Conservation (phyloP, 2,888 invertebrate genomes). For the Luffia ferchaultella region DNA sequence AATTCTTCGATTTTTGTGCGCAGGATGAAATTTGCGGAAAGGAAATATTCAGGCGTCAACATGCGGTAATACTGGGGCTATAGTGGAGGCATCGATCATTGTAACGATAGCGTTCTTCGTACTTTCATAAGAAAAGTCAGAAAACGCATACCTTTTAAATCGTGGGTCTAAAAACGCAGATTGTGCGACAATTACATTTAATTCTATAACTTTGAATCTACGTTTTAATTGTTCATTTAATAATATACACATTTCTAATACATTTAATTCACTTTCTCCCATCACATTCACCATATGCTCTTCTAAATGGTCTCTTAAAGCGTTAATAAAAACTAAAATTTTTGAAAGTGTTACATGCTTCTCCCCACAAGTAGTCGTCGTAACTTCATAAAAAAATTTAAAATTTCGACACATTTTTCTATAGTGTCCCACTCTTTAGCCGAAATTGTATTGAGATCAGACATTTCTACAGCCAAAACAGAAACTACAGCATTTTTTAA, state of each 20-base stretch:
- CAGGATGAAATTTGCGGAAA: too few relatives aligned
- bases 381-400: constrained; percentile 3
- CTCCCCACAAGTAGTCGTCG: constrained; percentile 1
- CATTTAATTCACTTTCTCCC: not conserved
- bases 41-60: too few relatives aligned
- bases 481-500: constrained; percentile 1
- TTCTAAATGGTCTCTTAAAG: not conserved
- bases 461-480: constrained; percentile 2
- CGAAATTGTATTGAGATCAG: constrained; percentile 1
- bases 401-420: constrained; percentile 3
- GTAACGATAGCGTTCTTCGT: too few relatives aligned
- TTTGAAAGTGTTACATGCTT: constrained; percentile 1
- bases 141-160: constrained; percentile 1
- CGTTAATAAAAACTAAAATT: constrained; percentile 1
- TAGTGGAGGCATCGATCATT: too few relatives aligned
- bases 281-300: not conserved
- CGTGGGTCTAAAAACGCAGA: constrained; percentile 2
- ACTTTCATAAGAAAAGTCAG: too few relatives aligned
- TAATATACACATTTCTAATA: not conserved
- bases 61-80: too few relatives aligned
- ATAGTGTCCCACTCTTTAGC: constrained; percentile 2
- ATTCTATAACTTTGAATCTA: constrained; percentile 1
- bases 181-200: constrained; percentile 1
- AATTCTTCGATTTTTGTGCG: too few relatives aligned
- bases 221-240: constrained; percentile 1